A percentile compares a stretch with the other conserved stretches of the same genome.
phyloP scores from a whole-genome alignment of 2,888 invertebrate genomes.

The Andrena minutula region DNA sequence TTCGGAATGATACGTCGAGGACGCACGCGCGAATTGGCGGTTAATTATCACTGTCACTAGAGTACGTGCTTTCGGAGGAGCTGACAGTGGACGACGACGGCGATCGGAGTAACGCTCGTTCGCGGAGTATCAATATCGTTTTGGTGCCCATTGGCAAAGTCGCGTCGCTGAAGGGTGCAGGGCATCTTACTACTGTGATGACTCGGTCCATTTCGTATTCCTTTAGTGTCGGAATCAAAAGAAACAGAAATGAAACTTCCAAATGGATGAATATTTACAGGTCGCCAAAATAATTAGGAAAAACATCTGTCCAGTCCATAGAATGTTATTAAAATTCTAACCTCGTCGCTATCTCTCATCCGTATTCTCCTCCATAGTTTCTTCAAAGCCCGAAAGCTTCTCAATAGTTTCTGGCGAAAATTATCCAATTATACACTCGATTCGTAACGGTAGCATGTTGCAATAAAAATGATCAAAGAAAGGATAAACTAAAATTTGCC shows the following conservation, averaged over 20 bases:
- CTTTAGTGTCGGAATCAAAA: slow-evolving; percentile 17
- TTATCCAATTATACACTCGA: slow-evolving; percentile 51
- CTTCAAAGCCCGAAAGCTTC: slow-evolving; percentile 41
- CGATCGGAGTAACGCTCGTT: slow-evolving; percentile 68
- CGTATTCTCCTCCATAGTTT: slow-evolving; percentile 39
- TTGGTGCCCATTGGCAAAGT: slow-evolving; percentile 77
- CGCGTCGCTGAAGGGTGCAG: slow-evolving; percentile 61
- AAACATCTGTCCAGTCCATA: background rate
- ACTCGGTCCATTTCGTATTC: slow-evolving; percentile 57
- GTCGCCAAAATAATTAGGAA: background rate
- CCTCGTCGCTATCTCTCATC: slow-evolving; percentile 28
- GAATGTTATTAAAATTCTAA: slow-evolving; percentile 27
- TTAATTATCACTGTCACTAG: background rate
- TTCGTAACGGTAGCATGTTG: slow-evolving; percentile 33
- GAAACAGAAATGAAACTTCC: background rate
- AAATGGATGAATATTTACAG: too few relatives aligned
- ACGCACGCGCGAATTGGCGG: too few relatives aligned
- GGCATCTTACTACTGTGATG: slow-evolving; percentile 77
- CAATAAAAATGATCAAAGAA: background rate
- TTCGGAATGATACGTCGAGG: background rate
- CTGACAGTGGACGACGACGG: slow-evolving; percentile 17
- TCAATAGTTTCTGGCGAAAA: slow-evolving; percentile 39
- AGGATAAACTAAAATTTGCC: slow-evolving; percentile 51
- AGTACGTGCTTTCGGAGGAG: slow-evolving; percentile 20
- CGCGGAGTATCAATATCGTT: slow-evolving; percentile 78